Evolutionary conservation across 2,113 vertebrate genomes (phyloP), one percentile per base, ranked within the genome.

Genomic region (Buteo buteo): DNA sequence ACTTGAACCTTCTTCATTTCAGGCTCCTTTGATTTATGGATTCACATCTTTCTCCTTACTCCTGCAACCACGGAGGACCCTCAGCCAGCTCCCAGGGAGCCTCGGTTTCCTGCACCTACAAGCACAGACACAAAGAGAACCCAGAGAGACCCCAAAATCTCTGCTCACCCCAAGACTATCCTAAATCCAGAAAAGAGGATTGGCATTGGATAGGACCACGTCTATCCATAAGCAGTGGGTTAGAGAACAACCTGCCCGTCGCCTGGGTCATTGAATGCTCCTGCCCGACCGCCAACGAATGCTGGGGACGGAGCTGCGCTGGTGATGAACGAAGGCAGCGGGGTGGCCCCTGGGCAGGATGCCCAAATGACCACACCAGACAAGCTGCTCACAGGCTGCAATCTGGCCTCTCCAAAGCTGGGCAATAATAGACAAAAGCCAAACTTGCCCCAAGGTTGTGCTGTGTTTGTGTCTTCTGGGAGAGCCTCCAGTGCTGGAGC

Each of bases 171-270:
- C 72, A 36, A 55, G 36, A 49, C 8, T 13, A 36, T 17, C 59
- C 61, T 26, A 70, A 82, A 76, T 28, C 55, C 74, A 62, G 45
- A 67, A 44, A 12, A 61, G 52, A 81, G 42, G 38, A 22, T 0
- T n/a, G 50, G n/a, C n/a, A 40, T 0, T 7, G 44, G 25, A 24
- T 18, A 36, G 82, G 24, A 57, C 21, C 2, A 1, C 0, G 3
- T 20, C 62, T 8, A 22, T 12, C 71, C 67, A 4, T 11, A 36
- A 71, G 45, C 45, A 58, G 25, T 3, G 72, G 65, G 20, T 19
- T 8, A 31, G 40, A 64, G 44, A 66, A 32, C 25, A 80, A 2
- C 40, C 32, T 72, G n/a, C 52, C 61, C 14, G 3, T 47, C 29
- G 0, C 38, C 44, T 14, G 61, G 32, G 36, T n/a, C 10, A 5